Percentiles rank a stretch among this genome's conserved stretches.
These are phyloP conservation scores for Drosophila robusta DNA, from an alignment of 2,888 invertebrate species.

Conservation along the genomic window DNA sequence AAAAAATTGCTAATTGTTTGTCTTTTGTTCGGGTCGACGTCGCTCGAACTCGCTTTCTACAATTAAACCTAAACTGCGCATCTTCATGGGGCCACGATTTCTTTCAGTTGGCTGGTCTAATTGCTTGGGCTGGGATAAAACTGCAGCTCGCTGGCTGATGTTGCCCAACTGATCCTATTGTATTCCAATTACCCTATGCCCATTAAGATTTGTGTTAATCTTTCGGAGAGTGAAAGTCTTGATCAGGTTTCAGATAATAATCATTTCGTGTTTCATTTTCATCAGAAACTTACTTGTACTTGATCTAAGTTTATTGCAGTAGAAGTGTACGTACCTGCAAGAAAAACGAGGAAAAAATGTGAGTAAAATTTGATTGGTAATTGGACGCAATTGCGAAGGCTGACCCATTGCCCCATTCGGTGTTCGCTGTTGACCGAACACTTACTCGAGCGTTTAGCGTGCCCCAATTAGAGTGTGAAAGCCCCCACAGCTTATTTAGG, in stretches of 20 bases:
- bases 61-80: conserved; percentile 59
- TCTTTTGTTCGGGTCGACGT: conserved; percentile 47
- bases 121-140: conserved; percentile 17
- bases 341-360: conserved; percentile 11
- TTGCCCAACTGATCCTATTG: conserved; percentile 27
- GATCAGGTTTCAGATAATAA: conserved; percentile 43
- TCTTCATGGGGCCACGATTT: conserved; percentile 48
- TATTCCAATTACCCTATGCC: conserved; percentile 37
- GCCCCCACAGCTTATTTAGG: conserved; percentile 63
- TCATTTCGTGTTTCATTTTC: conserved; percentile 1
- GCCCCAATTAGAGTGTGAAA: conserved; percentile 57
- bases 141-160: not conserved
- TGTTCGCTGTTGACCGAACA: conserved; percentile 8
- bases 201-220: conserved; percentile 11
- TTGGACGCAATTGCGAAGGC: conserved; percentile 18
- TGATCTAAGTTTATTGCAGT: conserved; percentile 8
- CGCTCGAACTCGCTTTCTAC: conserved; percentile 56
- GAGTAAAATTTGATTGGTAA: conserved; percentile 2
- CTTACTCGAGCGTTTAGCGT: conserved; percentile 42
- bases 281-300: conserved; percentile 38
- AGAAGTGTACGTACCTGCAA: conserved; percentile 61
- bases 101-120: conserved; percentile 43
- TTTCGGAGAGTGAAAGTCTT: conserved; percentile 49
- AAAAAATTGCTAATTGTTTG: conserved; percentile 71
- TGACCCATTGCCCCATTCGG: conserved; percentile 35